Evolutionary conservation across 2,888 invertebrate genomes (phyloP).

Genomic region (Synanthedon vespiformis): DNA sequence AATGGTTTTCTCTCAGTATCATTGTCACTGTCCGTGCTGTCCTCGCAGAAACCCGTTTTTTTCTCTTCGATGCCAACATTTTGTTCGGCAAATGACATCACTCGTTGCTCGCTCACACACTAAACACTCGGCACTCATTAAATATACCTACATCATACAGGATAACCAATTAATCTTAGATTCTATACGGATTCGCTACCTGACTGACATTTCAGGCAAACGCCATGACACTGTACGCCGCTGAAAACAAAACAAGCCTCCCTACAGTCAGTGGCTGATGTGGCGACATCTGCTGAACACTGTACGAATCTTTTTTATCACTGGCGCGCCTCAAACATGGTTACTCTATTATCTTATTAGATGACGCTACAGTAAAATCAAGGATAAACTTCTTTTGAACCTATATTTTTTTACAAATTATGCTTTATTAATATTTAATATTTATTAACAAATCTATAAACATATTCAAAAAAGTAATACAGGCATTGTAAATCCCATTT

Average conservation of each 20-base stretch:
- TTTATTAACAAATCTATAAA: too few relatives aligned
- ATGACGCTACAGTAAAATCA: too few relatives aligned
- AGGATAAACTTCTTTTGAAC: too few relatives aligned
- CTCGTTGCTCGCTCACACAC: conserved; percentile 45
- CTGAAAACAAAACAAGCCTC: conserved; percentile 66
- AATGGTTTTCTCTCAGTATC: conserved; percentile 84
- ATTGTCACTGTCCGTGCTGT: conserved; percentile 82
- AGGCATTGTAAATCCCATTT: too few relatives aligned
- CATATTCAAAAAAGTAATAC: too few relatives aligned
- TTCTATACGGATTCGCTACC: conserved; percentile 43
- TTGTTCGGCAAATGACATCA: conserved; percentile 52
- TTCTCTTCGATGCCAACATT: conserved; percentile 35
- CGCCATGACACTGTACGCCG: conserved; percentile 58
- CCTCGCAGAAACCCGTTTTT: conserved; percentile 46
- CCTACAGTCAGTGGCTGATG: conserved; percentile 9
- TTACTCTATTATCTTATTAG: too few relatives aligned
- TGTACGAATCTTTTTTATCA: conserved; percentile 12
- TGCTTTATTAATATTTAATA: too few relatives aligned
- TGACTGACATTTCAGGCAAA: conserved; percentile 56
- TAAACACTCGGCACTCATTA: conserved; percentile 42
- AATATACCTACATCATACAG: conserved; percentile 65
- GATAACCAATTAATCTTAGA: conserved; percentile 42
- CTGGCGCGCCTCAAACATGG: background rate
- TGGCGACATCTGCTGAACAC: conserved; percentile 27
- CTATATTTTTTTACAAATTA: too few relatives aligned